Conservation (phyloP, 2,113 vertebrate genomes). For the Channa argus region DNA sequence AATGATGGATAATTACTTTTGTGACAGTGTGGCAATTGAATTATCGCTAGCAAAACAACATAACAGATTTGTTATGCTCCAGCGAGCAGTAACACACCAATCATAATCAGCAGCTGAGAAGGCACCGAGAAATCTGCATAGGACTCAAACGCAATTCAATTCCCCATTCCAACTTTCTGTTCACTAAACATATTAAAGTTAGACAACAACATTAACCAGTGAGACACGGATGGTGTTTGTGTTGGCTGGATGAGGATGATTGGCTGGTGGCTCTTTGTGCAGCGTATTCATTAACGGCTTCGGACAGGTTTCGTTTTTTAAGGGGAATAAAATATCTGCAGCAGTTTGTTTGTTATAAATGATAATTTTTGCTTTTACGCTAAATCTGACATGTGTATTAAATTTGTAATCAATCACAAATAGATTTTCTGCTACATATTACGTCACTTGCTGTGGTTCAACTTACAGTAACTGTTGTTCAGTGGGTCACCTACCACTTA, state of each 20-base stretch:
- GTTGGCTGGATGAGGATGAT: not conserved
- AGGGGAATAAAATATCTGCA: not conserved
- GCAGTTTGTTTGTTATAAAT: no score
- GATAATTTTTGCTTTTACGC: no score
- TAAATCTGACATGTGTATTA: no score
- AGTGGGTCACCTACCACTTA: no score
- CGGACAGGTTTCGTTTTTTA: not conserved
- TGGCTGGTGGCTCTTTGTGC: not conserved
- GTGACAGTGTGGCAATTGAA: slow-evolving; percentile 8
- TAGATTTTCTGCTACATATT: no score
- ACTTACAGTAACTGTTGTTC: no score
- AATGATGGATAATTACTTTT: slow-evolving; percentile 15
- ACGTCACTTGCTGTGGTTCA: no score
- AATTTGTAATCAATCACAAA: no score
- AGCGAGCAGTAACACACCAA: slow-evolving; percentile 2
- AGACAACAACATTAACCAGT: not conserved
- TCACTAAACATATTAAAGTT: not conserved
- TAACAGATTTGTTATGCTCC: slow-evolving; percentile 4
- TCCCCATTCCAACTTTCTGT: not conserved
- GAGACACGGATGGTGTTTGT: not conserved
- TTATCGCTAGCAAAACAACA: slow-evolving; percentile 14
- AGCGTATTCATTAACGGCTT: not conserved
- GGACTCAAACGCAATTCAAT: not conserved
- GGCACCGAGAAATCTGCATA: not conserved
- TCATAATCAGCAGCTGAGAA: not conserved